Base-by-base conservation (phyloP, 2,888 invertebrate genomes). In the Drepanosiphum platanoidis region DNA sequence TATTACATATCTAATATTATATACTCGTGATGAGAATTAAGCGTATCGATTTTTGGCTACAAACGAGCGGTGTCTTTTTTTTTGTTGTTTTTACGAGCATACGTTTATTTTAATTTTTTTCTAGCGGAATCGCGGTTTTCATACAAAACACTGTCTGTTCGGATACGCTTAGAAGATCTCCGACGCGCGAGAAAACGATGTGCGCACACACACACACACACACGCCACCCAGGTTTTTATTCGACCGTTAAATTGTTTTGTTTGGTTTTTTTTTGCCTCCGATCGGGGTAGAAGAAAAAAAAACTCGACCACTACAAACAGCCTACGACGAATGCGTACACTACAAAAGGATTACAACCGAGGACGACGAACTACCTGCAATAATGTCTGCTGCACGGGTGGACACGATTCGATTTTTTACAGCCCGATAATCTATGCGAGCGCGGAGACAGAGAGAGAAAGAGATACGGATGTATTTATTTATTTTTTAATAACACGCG, bases 221-320 rank as follows among this genome's bases (percentile, higher is more conserved):
- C 9, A 0, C 46, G 11, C 2, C n/a, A 32, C 46, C 32, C 22
- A 46, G 32, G n/a, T 52, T 32, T n/a, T 52, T 52, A 74, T 74
- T 46, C 46, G 74, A 74, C 74, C 74, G 74, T 74, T 74, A 74
- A 74, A 52, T 34, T 74, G 46, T 52, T 32, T 30, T 32, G 46
- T 27, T 32, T 61, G n/a, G 61, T 61, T n/a, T 27, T 61, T 61
- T 61, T 61, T 61, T n/a, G 11, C 61, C 61, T 22, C 7, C 27
- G 61, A 61, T 27, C 1, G 27, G 27, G 8, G 22, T 61, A 27
- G 22, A 61, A n/a, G 8, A 58, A 61, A 61, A 61, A 61, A 27
- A 61, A 27, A n/a, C 27, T 52, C 22, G 11, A n/a, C 13, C 46
- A 13, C 32, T 74, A 32, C n/a, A 30, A 74, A 74, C 42, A 8